Base-by-base conservation (phyloP, 2,113 vertebrate genomes). In the Forbesichthys agassizii region DNA sequence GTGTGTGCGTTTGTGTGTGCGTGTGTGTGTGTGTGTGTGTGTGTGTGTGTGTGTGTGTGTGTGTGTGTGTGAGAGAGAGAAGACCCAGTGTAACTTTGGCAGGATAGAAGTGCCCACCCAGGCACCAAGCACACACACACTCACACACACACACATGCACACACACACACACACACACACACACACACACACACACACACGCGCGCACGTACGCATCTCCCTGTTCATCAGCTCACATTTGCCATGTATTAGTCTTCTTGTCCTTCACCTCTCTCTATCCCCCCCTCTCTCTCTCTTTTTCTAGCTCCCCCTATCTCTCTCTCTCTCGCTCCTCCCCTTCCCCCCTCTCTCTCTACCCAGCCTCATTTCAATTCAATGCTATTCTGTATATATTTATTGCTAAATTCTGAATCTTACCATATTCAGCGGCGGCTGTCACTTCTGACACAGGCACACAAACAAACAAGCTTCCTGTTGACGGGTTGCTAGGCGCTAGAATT, bases 71-170 rank as follows among this genome's bases (percentile, higher is more conserved):
- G 66, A 71, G 61, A 80, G 79, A 86, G 80, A 80, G 75, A 68
- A 74, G 75, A 82, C 79, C 82, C 65, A 77, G 66, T 46, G 61
- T 82, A 86, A 90, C 81, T 88, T 86, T 87, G 83, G 84, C 83
- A 89, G 80, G 74, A 65, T 27, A 16, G 14, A 82, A 77, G 67
- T 70, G 56, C 75, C 77, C 78, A 36, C 71, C 79, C 68, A 54
- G 48, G 4, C 16, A 16, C 16, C 16, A 16, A 16, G 16, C 16
- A 16, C 16, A 16, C 16, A 16, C 16, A 16, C 16, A 16, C 16
- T 16, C 16, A 16, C 0, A 16, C 60, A 11, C 1, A 62, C 60
- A 48, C 66, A 36, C 64, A 69, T 4, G 78, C 13, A 69, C 57
- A 48, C 78, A 85, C 80, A 75, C 69, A 3, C 52, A 14, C 64